Conservation (phyloP, 2,888 invertebrate species). For the Drosophila limbata region DNA sequence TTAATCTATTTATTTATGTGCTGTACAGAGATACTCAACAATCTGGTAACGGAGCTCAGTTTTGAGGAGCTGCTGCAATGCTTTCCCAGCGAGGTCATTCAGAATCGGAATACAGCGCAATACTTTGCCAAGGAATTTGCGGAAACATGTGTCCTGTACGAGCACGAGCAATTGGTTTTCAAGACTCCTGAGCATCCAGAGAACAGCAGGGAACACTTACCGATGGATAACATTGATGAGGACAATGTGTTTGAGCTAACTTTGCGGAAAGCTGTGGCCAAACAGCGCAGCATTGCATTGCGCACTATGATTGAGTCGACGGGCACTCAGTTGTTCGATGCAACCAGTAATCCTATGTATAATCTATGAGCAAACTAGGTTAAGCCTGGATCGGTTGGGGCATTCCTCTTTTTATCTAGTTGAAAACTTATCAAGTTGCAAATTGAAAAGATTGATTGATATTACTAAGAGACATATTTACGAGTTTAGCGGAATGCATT, state of each 20-base stretch:
- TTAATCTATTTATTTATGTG: background rate
- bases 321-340: slow-evolving; percentile 87
- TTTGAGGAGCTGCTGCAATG: slow-evolving; percentile 84
- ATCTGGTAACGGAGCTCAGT: slow-evolving; percentile 81
- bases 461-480: slow-evolving; percentile 37
- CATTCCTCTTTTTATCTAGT: slow-evolving; percentile 54
- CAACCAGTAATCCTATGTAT: slow-evolving; percentile 85
- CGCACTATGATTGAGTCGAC: slow-evolving; percentile 88
- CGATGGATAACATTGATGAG: slow-evolving; percentile 85
- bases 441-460: slow-evolving; percentile 71
- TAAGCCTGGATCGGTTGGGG: slow-evolving; percentile 2
- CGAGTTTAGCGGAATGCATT: slow-evolving; percentile 14
- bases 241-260: slow-evolving; percentile 84
- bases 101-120: slow-evolving; percentile 77
- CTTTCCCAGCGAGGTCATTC: slow-evolving; percentile 83
- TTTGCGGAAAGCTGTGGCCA: slow-evolving; percentile 86
- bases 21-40: slow-evolving; percentile 81
- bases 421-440: slow-evolving; percentile 62
- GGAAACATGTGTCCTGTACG: slow-evolving; percentile 73
- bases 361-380: slow-evolving; percentile 69
- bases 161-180: slow-evolving; percentile 73
- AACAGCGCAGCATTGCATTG: slow-evolving; percentile 88
- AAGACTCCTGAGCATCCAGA: slow-evolving; percentile 46
- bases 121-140: slow-evolving; percentile 77
- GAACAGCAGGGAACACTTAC: slow-evolving; percentile 71